phyloP scores from a whole-genome alignment of 2,797 vertebrate genomes.

The Limosa lapponica region DNA sequence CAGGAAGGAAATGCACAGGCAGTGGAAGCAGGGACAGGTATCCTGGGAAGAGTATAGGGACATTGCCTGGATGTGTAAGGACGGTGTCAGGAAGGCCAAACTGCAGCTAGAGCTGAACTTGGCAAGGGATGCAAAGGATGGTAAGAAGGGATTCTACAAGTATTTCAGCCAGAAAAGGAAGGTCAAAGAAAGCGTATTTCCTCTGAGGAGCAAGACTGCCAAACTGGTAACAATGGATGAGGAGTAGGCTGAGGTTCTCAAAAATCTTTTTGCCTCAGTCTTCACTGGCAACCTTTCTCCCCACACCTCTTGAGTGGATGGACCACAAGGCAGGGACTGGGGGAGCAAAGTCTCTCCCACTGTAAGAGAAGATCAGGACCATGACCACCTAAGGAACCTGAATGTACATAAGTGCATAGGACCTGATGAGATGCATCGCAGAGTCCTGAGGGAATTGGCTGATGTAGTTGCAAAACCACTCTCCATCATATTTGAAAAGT shows the following conservation, averaged over 20 bases:
- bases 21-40: background rate
- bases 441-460: background rate
- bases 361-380: background rate
- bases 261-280: background rate
- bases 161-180: background rate
- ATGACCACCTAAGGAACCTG: background rate
- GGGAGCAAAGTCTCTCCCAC: background rate
- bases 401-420: background rate
- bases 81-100: background rate
- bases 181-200: background rate
- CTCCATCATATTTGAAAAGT: background rate
- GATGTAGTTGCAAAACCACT: background rate
- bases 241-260: background rate
- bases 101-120: background rate
- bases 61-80: background rate
- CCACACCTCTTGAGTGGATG: background rate
- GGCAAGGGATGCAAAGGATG: background rate
- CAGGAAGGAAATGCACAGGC: background rate
- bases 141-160: background rate
- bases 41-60: background rate
- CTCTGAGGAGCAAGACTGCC: background rate
- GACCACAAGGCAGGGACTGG: background rate
- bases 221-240: background rate
- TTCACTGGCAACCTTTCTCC: background rate
- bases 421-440: background rate